Conservation (phyloP, 2,888 invertebrate genomes). For the Drosophila tanythrix region DNA sequence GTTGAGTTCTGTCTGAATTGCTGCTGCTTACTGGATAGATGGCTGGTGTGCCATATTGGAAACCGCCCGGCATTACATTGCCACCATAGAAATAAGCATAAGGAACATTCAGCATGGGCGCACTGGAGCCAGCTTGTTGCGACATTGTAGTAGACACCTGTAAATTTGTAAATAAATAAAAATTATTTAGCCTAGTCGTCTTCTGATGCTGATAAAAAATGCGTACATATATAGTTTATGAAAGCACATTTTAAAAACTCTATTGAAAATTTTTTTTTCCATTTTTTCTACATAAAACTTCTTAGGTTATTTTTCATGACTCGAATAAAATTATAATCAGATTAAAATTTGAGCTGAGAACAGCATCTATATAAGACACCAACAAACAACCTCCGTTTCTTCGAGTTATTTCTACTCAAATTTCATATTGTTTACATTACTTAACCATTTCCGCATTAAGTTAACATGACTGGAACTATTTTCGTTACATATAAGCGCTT, state of each 20-base stretch:
- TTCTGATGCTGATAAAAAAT: neutral
- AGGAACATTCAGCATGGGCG: slow-evolving; percentile 85
- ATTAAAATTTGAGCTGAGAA: neutral
- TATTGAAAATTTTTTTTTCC: neutral
- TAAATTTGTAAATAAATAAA: no score
- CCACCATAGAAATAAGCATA: slow-evolving; percentile 89
- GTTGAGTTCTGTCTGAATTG: neutral
- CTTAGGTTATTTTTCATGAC: neutral
- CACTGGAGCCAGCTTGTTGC: slow-evolving; percentile 87
- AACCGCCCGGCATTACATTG: slow-evolving; percentile 89
- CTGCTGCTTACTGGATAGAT: slow-evolving; percentile 88
- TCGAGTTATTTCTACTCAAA: neutral
- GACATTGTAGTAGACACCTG: slow-evolving; percentile 90
- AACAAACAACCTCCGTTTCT: neutral
- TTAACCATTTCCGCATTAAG: neutral
- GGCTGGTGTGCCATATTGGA: slow-evolving; percentile 89
- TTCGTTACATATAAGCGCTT: neutral
- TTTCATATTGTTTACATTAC: neutral
- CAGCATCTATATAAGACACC: neutral
- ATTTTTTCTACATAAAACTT: neutral
- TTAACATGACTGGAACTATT: neutral
- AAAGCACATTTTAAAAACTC: neutral
- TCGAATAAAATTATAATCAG: neutral
- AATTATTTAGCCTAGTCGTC: neutral
- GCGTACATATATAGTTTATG: no score